These are phyloP conservation scores for Altica lythri DNA, from an alignment of 2,888 invertebrate species.

Conservation along the genomic window DNA sequence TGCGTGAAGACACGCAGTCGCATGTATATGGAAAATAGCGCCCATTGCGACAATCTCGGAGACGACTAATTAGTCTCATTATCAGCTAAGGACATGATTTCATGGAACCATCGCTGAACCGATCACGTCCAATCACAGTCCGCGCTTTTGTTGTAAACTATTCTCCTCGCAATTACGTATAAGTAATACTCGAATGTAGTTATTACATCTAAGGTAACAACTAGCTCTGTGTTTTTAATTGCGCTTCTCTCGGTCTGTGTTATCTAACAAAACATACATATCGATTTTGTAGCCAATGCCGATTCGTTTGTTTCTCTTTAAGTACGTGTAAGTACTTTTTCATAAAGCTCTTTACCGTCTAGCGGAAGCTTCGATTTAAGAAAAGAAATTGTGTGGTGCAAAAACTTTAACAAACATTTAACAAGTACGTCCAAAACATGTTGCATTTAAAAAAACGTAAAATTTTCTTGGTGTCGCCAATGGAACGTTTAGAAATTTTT, in stretches of 20 bases:
- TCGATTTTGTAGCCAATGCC: no score
- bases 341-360: background rate
- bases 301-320: no score
- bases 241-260: constrained; percentile 37
- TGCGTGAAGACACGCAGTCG: constrained; percentile 46
- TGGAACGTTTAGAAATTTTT: background rate
- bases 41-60: constrained; percentile 54
- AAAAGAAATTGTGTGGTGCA: background rate
- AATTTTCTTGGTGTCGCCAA: background rate
- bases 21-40: constrained; percentile 47
- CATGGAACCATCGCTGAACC: constrained; percentile 48
- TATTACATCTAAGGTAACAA: constrained; percentile 44
- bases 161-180: constrained; percentile 45
- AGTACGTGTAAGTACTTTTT: constrained; percentile 2
- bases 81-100: constrained; percentile 50
- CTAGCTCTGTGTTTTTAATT: constrained; percentile 37
- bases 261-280: constrained; percentile 34
- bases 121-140: constrained; percentile 49
- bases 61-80: constrained; percentile 52
- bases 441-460: no score
- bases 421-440: background rate
- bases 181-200: constrained; percentile 45
- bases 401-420: background rate
- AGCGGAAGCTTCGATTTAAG: constrained; percentile 1
- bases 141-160: constrained; percentile 38